phyloP scores from a whole-genome alignment of 2,888 invertebrate species.

The Helicoverpa assulta region DNA sequence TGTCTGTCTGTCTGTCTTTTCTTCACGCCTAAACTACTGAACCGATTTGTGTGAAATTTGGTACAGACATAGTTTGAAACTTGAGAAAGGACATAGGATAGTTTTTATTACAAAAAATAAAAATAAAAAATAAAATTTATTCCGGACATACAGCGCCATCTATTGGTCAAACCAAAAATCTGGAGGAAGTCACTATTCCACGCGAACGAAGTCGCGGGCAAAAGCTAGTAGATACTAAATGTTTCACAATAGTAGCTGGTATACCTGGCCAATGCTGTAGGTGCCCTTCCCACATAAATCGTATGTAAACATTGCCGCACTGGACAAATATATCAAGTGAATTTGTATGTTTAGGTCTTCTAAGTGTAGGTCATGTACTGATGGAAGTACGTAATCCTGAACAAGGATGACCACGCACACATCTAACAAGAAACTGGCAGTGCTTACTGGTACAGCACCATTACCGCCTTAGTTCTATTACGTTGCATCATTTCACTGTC shows the following conservation, averaged over 20 bases:
- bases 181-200: too few species aligned
- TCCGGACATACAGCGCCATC: too few species aligned
- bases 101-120: too few species aligned
- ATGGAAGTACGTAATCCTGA: not conserved
- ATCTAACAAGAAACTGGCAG: not conserved
- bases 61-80: too few species aligned
- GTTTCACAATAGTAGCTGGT: constrained; percentile 12
- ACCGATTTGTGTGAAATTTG: too few species aligned
- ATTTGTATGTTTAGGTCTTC: constrained; percentile 3
- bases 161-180: too few species aligned
- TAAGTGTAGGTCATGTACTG: not conserved
- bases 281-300: constrained; percentile 35
- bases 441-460: not conserved
- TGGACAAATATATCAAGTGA: constrained; percentile 39
- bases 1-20: too few species aligned
- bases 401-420: not conserved
- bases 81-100: too few species aligned
- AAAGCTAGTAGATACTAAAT: constrained; percentile 31
- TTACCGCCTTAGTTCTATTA: not conserved
- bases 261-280: constrained; percentile 10
- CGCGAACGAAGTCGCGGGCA: too few species aligned
- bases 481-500: not conserved
- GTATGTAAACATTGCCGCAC: constrained; percentile 4
- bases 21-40: too few species aligned
- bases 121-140: too few species aligned